Base-by-base conservation (phyloP, 2,113 vertebrate species). In the Felis chaus region DNA sequence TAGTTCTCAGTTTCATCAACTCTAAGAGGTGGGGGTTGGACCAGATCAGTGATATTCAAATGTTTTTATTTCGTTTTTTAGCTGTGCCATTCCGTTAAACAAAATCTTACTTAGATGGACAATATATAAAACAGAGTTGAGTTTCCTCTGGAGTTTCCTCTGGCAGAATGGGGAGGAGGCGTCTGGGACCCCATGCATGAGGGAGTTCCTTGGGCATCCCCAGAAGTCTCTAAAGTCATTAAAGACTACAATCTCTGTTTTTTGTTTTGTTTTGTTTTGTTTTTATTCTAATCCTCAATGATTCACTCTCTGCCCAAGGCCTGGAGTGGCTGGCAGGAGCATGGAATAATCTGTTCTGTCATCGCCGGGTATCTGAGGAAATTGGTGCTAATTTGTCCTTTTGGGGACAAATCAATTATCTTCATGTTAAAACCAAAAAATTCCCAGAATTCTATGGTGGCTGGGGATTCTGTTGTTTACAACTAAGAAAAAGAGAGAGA, bases 71-170 rank as follows among this genome's bases (percentile, higher is more conserved):
- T 65, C 73, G 4, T 41, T 66, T 76, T 36, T 85, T 79, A 71
- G 55, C 79, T 92, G 39, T 41, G 36, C 1, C 16, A 9, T 45
- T 92, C 94, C 12, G 31, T 89, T 79, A 66, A 95, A 84, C 31
- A 50, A 87, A 89, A 31, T 83, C 48, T 87, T 71, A 92, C 29
- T 87, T 95, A 63, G 48, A 80, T 81, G 65, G 57, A 65, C 7
- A 65, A 15, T 76, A n/a, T 39, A 53, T n/a, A 83, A 95, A 96
- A 92, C 45, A 97, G 78, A 19, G 3, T 65, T 91, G 73, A 16
- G n/a, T 96, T 97, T 94, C 27, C 53, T 74, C 83, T 85, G 93
- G 73, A 21, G 48, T 96, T 97, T 94, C 33, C 48, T 74, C 83
- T 85, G 93, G 89, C 19, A 88, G 84, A 71, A 63, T 53, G 29